Base-by-base conservation (phyloP, 1,140 invertebrate species). In the Cyclina sinensis region DNA sequence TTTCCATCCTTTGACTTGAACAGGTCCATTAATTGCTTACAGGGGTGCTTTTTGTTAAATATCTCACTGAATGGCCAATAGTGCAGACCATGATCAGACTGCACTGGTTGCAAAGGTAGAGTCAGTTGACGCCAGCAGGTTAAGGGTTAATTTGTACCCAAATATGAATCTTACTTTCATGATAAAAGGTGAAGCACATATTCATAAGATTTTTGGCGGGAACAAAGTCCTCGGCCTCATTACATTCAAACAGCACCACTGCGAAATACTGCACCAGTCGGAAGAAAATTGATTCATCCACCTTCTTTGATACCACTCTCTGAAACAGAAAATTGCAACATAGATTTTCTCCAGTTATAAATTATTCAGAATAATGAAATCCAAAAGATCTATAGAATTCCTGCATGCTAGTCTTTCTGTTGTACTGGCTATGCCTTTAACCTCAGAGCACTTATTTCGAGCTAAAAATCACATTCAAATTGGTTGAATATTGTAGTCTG, bases 141-240 rank as follows among this genome's bases (percentile, higher is more conserved):
- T n/a, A n/a, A n/a, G n/a, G n/a, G n/a, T n/a, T 51, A 51, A 11
- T 18, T 11, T 51, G 48, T 18, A 18, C 18, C 9, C 9, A 18
- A n/a, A n/a, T n/a, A n/a, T n/a, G n/a, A 7, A 27, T 70, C 93
- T 95, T 94, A 97, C 97, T 96, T 97, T 98, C 97, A 92, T 97
- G 96, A 94, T 97, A 98, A 95, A 98, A 98, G 24, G 97, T 97
- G 92, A 98, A 98, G 91, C 97, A 98, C 96, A 98, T 97, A 92
- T 98, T 98, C 97, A 98, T 98, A 18, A 98, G 96, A 57, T 96
- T 97, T 91, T 97, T 97, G 11, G 97, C 97, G 14, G 97, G 97
- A 4, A 96, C 96, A 91, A 97, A 98, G 92, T 98, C 97, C 90
- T 98, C 97, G 4, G 97, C 97, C 92, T 97, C 97, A 84, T 97